phyloP scores from a whole-genome alignment of 2,113 vertebrate species.

The Tringa solitaria region DNA sequence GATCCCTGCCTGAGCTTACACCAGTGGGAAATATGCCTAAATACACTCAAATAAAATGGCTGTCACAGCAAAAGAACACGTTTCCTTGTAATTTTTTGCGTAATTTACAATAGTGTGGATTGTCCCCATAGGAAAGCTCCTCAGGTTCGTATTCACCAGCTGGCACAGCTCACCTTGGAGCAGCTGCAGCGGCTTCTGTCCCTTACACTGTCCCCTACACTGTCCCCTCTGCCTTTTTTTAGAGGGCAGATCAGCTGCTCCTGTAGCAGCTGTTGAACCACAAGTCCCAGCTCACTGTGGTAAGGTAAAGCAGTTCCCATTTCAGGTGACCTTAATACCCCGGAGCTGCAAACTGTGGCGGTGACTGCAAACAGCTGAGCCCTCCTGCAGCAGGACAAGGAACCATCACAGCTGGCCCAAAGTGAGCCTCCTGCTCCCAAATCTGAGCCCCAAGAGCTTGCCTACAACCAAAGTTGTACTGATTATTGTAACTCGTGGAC shows the following conservation, averaged over 20 bases:
- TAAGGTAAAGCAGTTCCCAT: not conserved
- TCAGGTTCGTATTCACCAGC: not conserved
- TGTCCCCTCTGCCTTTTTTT: not conserved
- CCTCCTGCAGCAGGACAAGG: not conserved
- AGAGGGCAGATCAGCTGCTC: slow-evolving; percentile 2
- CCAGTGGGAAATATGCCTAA: not conserved
- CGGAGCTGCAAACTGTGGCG: not conserved
- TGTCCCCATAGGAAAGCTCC: not conserved
- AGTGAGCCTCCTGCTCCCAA: not conserved
- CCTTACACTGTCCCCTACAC: not conserved
- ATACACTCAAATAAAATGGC: not conserved
- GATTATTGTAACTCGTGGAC: fast-evolving
- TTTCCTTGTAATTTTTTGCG: not conserved
- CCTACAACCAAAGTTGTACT: not conserved
- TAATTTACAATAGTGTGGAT: not conserved
- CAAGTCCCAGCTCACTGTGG: not conserved
- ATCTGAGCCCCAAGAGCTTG: not conserved
- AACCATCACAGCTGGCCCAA: not conserved
- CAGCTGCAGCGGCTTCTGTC: not conserved
- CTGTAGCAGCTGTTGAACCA: not conserved
- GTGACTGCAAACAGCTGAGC: not conserved
- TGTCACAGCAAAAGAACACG: not conserved
- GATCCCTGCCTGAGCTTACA: not conserved
- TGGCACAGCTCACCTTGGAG: not conserved
- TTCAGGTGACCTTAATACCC: not conserved